These are phyloP conservation scores for Neogobius melanostomus DNA, from an alignment of 2,113 vertebrate genomes.

Conservation along the genomic window DNA sequence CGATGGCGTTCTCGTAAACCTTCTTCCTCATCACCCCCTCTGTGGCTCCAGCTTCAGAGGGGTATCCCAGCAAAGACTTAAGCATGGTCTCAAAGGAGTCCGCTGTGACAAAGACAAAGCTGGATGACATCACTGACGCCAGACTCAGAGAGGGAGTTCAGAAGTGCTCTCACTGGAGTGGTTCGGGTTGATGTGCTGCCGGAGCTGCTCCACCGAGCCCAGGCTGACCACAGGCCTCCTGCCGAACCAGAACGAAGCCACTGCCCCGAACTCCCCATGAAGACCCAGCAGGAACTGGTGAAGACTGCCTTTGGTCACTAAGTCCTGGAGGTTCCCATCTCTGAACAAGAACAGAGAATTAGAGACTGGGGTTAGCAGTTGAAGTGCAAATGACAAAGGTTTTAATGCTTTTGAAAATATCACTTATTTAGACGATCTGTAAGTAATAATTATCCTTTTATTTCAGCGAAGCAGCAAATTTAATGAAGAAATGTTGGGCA, in stretches of 20 bases:
- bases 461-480: no score
- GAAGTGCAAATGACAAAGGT: no score
- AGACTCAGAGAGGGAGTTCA: no score
- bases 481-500: no score
- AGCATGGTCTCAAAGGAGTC: conserved; percentile 98
- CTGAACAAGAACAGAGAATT: conserved; percentile 59
- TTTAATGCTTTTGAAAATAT: no score
- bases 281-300: conserved; percentile 90
- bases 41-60: conserved; percentile 74
- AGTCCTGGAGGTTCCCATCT: conserved; percentile 94
- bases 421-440: no score
- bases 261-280: conserved; percentile 86
- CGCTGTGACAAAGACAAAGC: conserved; percentile 63
- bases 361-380: not conserved
- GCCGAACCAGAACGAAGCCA: conserved; percentile 96
- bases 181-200: conserved; percentile 92
- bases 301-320: conserved; percentile 85
- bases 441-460: no score
- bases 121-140: no score
- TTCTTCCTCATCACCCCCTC: conserved; percentile 86
- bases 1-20: conserved; percentile 84
- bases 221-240: conserved; percentile 90
- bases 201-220: conserved; percentile 84
- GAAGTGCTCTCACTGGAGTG: conserved; percentile 79
- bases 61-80: conserved; percentile 92